Conservation (phyloP, 2,113 vertebrate genomes). For the Acinonyx jubatus region DNA sequence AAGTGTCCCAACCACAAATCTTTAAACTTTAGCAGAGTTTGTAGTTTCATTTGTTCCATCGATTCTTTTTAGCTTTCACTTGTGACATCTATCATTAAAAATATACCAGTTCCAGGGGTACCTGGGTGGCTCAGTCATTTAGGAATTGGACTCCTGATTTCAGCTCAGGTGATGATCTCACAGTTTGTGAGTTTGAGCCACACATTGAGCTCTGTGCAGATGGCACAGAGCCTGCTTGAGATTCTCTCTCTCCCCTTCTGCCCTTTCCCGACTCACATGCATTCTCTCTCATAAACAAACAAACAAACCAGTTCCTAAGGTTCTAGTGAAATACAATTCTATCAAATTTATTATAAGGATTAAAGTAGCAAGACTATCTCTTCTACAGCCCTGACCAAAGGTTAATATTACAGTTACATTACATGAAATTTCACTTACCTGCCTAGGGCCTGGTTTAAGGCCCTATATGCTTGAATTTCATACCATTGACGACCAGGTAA, state of each 20-base stretch:
- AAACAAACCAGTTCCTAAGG: neutral
- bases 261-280: no score
- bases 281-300: no score
- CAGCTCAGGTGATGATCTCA: no score
- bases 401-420: neutral
- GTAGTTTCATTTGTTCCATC: slow-evolving; percentile 19
- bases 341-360: neutral
- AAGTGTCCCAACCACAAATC: neutral
- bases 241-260: no score
- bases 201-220: no score
- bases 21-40: slow-evolving; percentile 1
- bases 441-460: slow-evolving; percentile 97
- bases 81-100: neutral
- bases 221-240: no score
- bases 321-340: slow-evolving; percentile 40
- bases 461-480: slow-evolving; percentile 98
- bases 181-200: no score
- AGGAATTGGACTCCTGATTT: no score
- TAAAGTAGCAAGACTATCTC: neutral
- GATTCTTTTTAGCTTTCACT: slow-evolving; percentile 8
- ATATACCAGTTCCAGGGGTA: neutral
- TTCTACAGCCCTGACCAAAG: neutral
- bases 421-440: slow-evolving; percentile 86
- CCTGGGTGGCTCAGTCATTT: no score
- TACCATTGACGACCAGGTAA: slow-evolving; percentile 96